Evolutionary conservation across 2,888 invertebrate species (phyloP).

Genomic region (Lobophora halterata): DNA sequence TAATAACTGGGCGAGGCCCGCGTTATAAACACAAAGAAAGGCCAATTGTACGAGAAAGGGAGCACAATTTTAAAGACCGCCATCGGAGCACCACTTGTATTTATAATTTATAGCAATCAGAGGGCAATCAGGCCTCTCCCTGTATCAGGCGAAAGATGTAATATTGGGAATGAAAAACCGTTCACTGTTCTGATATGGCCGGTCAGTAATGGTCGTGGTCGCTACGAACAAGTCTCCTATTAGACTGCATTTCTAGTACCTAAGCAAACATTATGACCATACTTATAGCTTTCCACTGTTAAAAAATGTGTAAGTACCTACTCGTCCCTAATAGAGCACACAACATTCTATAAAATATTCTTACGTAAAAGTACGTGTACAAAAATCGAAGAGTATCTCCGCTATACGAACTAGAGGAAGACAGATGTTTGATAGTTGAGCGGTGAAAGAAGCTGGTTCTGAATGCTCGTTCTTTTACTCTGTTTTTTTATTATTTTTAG

Average conservation of each 20-base stretch:
- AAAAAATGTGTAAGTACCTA: slow-evolving; percentile 28
- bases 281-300: slow-evolving; percentile 32
- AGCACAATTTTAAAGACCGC: slow-evolving; percentile 73
- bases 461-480: slow-evolving; percentile 73
- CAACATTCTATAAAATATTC: slow-evolving; percentile 6
- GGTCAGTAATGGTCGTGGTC: slow-evolving; percentile 45
- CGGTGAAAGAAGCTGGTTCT: slow-evolving; percentile 76
- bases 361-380: slow-evolving; percentile 26
- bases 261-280: slow-evolving; percentile 41
- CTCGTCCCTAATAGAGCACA: slow-evolving; percentile 16
- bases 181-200: slow-evolving; percentile 57
- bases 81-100: slow-evolving; percentile 68
- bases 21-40: slow-evolving; percentile 67
- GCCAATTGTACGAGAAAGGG: slow-evolving; percentile 76
- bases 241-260: slow-evolving; percentile 40
- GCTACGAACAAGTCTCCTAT: slow-evolving; percentile 41
- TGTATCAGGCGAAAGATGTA: slow-evolving; percentile 67
- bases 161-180: slow-evolving; percentile 66
- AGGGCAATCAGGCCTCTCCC: slow-evolving; percentile 69
- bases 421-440: slow-evolving; percentile 63
- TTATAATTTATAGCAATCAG: slow-evolving; percentile 77
- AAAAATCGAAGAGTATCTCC: slow-evolving; percentile 38
- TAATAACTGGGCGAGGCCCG: slow-evolving; percentile 51
- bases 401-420: slow-evolving; percentile 41
- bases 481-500: slow-evolving; percentile 74